Evolutionary conservation across 2,888 invertebrate genomes (phyloP).

Genomic region (Machimus rusticus): DNA sequence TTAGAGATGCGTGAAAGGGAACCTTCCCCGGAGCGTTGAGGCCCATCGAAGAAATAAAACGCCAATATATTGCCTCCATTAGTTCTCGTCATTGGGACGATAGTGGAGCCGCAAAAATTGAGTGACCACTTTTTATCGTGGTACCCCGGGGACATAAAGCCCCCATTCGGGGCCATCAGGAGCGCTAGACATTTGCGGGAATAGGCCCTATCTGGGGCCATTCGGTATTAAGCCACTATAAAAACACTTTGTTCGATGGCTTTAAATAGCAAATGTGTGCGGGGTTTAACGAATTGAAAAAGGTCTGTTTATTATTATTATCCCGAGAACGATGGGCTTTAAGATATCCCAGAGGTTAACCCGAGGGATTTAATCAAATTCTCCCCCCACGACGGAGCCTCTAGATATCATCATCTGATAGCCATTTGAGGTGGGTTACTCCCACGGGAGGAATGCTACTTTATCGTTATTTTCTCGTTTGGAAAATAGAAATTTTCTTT

Average conservation of each 20-base stretch:
- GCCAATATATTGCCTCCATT: not conserved
- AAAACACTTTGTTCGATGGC: conserved; percentile 26
- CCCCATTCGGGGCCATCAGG: not conserved
- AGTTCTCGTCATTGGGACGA: not conserved
- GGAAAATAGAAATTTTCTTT: conserved; percentile 33
- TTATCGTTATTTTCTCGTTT: conserved; percentile 35
- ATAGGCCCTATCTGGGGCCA: not conserved
- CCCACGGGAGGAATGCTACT: conserved; percentile 12
- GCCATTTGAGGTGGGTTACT: conserved; percentile 19
- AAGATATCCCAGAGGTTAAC: conserved; percentile 22
- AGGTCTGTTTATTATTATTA: conserved; percentile 36
- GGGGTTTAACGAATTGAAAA: conserved; percentile 22
- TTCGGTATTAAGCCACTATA: not conserved
- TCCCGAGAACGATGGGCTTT: not conserved
- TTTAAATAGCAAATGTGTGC: conserved; percentile 25
- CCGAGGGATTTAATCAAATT: conserved; percentile 33
- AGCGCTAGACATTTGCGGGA: not conserved
- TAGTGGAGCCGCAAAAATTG: not conserved
- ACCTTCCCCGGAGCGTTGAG: not conserved
- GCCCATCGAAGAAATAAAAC: not conserved
- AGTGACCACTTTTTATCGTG: not conserved
- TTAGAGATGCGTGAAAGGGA: not conserved
- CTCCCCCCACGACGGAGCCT: not conserved
- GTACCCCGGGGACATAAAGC: not conserved
- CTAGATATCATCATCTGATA: conserved; percentile 27